Conservation (phyloP, 2,888 invertebrate species). For the Xylophagus ater region DNA sequence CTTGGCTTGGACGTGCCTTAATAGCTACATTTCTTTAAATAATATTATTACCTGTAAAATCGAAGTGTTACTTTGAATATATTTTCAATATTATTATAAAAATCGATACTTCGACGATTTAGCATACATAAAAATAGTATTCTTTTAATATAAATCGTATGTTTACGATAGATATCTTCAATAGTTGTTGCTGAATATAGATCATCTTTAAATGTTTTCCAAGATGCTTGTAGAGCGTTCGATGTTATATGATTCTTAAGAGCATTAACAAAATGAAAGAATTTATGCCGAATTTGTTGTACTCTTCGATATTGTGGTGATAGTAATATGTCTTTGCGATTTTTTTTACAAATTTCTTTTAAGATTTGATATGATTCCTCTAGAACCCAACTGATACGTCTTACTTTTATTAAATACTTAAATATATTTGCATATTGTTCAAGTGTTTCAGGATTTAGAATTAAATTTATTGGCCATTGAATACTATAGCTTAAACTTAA, state of each 20-base stretch:
- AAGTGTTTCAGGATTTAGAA: conserved; percentile 59
- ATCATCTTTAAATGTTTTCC: conserved; percentile 61
- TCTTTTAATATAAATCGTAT: conserved; percentile 63
- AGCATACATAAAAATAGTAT: conserved; percentile 63
- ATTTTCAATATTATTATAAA: conserved; percentile 57
- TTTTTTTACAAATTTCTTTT: conserved; percentile 47
- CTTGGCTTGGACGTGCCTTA: no score
- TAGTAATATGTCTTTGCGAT: conserved; percentile 42
- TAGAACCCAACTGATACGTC: conserved; percentile 63
- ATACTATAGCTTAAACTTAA: conserved; percentile 59
- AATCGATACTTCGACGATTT: conserved; percentile 55
- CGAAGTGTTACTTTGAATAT: conserved; percentile 62
- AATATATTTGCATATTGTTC: conserved; percentile 63
- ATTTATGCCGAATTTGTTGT: conserved; percentile 60
- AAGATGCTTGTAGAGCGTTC: conserved; percentile 61
- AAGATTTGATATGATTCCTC: conserved; percentile 58
- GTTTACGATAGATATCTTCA: conserved; percentile 61
- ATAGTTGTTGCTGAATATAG: conserved; percentile 52
- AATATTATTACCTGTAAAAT: conserved; percentile 44
- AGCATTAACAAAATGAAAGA: conserved; percentile 65
- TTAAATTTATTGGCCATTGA: conserved; percentile 67
- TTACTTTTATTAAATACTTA: conserved; percentile 61
- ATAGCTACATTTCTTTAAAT: conserved; percentile 5
- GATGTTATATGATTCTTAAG: conserved; percentile 67
- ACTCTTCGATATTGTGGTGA: conserved; percentile 60